phyloP scores from a whole-genome alignment of 2,888 invertebrate species.

The Cryptops parisi region DNA sequence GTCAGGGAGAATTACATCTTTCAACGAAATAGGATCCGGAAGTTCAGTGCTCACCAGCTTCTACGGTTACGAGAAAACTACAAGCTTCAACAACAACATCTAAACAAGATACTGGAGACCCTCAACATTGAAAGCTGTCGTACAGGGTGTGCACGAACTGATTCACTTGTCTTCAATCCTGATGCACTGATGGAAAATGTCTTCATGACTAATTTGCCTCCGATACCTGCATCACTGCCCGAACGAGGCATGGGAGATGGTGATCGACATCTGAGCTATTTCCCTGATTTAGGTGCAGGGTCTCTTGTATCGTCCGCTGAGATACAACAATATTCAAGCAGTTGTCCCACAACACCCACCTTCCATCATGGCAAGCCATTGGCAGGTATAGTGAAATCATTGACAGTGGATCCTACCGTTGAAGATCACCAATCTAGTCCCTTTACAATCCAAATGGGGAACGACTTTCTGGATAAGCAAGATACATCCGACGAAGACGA shows the following conservation, averaged over 20 bases:
- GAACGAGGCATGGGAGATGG: slow-evolving; percentile 2
- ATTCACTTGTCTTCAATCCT: slow-evolving; percentile 36
- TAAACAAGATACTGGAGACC: slow-evolving; percentile 86
- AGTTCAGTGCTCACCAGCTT: slow-evolving; percentile 87
- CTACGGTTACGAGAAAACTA: slow-evolving; percentile 77
- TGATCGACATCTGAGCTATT: slow-evolving; percentile 5
- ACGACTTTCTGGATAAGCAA: too few relatives aligned
- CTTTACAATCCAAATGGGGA: too few relatives aligned
- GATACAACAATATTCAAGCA: not conserved
- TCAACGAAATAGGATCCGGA: slow-evolving; percentile 83
- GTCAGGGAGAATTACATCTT: slow-evolving; percentile 90
- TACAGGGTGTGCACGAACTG: slow-evolving; percentile 59
- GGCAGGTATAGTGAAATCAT: not conserved
- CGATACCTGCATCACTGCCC: not conserved
- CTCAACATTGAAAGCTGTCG: slow-evolving; percentile 89
- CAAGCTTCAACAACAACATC: slow-evolving; percentile 88
- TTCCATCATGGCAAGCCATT: not conserved
- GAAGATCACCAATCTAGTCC: not conserved
- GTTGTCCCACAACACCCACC: not conserved
- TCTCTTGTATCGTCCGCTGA: not conserved
- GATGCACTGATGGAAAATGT: slow-evolving; percentile 14
- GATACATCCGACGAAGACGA: too few relatives aligned
- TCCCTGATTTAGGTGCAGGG: not conserved
- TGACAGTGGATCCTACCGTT: not conserved
- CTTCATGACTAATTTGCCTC: slow-evolving; percentile 19